Conservation (phyloP, 2,888 invertebrate genomes). For the Phasia obesa region DNA sequence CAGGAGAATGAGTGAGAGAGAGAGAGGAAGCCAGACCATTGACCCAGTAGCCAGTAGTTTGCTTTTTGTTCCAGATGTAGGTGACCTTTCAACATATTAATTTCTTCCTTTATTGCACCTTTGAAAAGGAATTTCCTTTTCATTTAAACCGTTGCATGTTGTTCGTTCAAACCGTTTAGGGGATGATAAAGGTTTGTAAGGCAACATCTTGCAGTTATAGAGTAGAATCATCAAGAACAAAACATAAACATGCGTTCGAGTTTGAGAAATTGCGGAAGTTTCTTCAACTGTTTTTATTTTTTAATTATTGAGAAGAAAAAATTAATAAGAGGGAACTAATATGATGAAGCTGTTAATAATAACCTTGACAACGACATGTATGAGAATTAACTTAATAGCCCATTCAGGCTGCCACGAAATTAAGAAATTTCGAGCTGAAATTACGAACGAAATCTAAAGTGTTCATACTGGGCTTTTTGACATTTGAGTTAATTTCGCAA, state of each 20-base stretch:
- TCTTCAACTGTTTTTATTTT: too few species aligned
- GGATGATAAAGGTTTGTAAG: slow-evolving; percentile 35
- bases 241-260: slow-evolving; percentile 17
- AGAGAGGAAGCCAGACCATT: slow-evolving; percentile 29
- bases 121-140: slow-evolving; percentile 55
- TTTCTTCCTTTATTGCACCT: slow-evolving; percentile 56
- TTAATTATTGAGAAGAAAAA: neutral
- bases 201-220: neutral
- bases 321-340: neutral
- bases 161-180: slow-evolving; percentile 28
- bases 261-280: slow-evolving; percentile 30
- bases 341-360: slow-evolving; percentile 5
- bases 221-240: neutral
- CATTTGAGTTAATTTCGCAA: too few species aligned
- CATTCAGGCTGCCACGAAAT: too few species aligned
- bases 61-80: slow-evolving; percentile 37
- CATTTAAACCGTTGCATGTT: slow-evolving; percentile 24
- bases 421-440: too few species aligned
- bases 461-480: too few species aligned
- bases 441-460: too few species aligned
- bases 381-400: neutral
- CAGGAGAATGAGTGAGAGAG: neutral
- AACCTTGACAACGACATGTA: neutral
- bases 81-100: slow-evolving; percentile 61
- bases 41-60: slow-evolving; percentile 46